Evolutionary conservation across 2,888 invertebrate genomes (phyloP).

Genomic region (Megamerina dolium): DNA sequence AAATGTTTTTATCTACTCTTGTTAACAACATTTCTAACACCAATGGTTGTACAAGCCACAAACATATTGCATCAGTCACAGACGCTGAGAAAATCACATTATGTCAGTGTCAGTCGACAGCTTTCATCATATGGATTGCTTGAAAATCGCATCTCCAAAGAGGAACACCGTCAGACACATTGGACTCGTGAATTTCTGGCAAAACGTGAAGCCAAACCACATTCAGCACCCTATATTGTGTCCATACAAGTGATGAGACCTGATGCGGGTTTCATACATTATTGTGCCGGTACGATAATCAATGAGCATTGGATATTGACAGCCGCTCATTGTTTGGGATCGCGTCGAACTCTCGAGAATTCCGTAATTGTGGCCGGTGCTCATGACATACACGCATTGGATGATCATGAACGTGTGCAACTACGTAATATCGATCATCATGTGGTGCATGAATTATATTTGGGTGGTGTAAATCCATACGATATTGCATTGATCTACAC

Average conservation of each 20-base stretch:
- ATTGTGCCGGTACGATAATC: conserved; percentile 44
- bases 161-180: conserved; percentile 25
- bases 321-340: conserved; percentile 43
- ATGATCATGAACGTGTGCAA: conserved; percentile 31
- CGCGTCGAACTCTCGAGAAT: conserved; percentile 32
- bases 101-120: not conserved
- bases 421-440: conserved; percentile 40
- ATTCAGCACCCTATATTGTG: conserved; percentile 44
- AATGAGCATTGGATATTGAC: conserved; percentile 47
- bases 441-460: conserved; percentile 38
- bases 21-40: conserved; percentile 32
- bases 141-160: conserved; percentile 30
- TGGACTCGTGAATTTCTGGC: conserved; percentile 40
- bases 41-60: conserved; percentile 35
- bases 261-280: conserved; percentile 36
- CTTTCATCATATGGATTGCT: conserved; percentile 25
- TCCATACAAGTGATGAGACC: conserved; percentile 41
- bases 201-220: conserved; percentile 40
- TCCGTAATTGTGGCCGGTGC: conserved; percentile 43
- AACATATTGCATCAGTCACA: conserved; percentile 26
- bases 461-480: conserved; percentile 44
- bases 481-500: conserved; percentile 46
- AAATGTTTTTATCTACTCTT: conserved; percentile 32
- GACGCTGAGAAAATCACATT: conserved; percentile 15
- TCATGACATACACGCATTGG: conserved; percentile 37